These are phyloP conservation scores for Oreochromis aureus DNA, from an alignment of 2,113 vertebrate species.

Conservation along the genomic window DNA sequence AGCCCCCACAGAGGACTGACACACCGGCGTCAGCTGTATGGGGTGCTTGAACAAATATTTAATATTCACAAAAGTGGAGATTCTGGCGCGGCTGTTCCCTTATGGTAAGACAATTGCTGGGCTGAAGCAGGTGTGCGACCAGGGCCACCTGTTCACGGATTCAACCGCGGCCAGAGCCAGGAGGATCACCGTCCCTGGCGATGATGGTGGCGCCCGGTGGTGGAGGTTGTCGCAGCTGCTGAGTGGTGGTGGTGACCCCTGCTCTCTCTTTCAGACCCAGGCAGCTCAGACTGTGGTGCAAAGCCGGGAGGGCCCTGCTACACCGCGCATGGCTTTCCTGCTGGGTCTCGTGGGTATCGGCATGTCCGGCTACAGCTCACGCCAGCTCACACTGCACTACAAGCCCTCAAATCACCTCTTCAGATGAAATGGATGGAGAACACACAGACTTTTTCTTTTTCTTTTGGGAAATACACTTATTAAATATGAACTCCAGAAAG, in stretches of 20 bases:
- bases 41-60: background rate
- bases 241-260: background rate
- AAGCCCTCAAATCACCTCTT: slow-evolving; percentile 64
- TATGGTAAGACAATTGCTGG: slow-evolving; percentile 33
- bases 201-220: background rate
- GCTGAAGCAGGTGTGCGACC: slow-evolving; percentile 9
- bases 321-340: slow-evolving; percentile 69
- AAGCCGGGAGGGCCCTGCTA: slow-evolving; percentile 56
- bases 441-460: background rate
- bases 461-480: background rate
- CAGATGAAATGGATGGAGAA: slow-evolving; percentile 32
- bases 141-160: slow-evolving; percentile 17
- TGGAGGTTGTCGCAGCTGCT: background rate
- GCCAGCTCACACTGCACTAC: slow-evolving; percentile 74
- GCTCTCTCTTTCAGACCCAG: slow-evolving; percentile 72
- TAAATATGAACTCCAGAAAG: background rate
- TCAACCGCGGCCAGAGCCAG: background rate
- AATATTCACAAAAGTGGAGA: slow-evolving; percentile 24
- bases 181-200: background rate
- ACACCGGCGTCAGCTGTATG: background rate
- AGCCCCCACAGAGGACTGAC: background rate
- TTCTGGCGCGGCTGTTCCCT: slow-evolving; percentile 4
- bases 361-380: slow-evolving; percentile 79
- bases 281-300: slow-evolving; percentile 68
- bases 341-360: slow-evolving; percentile 77